These are phyloP conservation scores for Caenorhabditis sulstoni DNA, from an alignment of 2,888 invertebrate genomes.

Conservation along the genomic window DNA sequence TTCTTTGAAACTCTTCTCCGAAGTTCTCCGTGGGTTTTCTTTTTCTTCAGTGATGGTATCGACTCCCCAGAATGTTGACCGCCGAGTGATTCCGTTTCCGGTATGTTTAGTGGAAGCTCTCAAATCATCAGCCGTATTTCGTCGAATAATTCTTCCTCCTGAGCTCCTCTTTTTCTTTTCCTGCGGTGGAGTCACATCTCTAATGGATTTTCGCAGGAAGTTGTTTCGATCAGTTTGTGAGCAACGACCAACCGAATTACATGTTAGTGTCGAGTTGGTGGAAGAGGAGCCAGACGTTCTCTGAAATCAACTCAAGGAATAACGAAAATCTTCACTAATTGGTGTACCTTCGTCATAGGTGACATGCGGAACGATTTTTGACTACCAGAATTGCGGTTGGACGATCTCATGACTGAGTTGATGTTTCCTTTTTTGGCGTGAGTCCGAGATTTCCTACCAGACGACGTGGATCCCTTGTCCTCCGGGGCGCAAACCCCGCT, in stretches of 20 bases:
- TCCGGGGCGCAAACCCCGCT: not conserved
- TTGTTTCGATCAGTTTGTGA: slow-evolving; percentile 50
- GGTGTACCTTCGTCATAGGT: slow-evolving; percentile 1
- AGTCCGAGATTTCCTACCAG: slow-evolving; percentile 38
- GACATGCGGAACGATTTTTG: slow-evolving; percentile 45
- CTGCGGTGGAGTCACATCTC: slow-evolving; percentile 26
- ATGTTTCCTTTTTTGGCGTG: slow-evolving; percentile 48
- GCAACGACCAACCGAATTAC: slow-evolving; percentile 33
- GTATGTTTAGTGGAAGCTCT: slow-evolving; percentile 2
- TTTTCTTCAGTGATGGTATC: slow-evolving; percentile 47
- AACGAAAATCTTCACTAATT: slow-evolving; percentile 7
- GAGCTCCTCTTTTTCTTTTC: slow-evolving; percentile 25
- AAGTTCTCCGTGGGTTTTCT: slow-evolving; percentile 26
- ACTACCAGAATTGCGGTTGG: slow-evolving; percentile 21
- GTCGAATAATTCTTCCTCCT: slow-evolving; percentile 1
- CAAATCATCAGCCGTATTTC: slow-evolving; percentile 42
- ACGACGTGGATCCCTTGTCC: slow-evolving; percentile 51
- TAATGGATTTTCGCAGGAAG: not conserved
- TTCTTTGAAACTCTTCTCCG: slow-evolving; percentile 8
- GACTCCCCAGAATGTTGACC: slow-evolving; percentile 54
- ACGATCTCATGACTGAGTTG: slow-evolving; percentile 20
- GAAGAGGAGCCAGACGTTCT: slow-evolving; percentile 3
- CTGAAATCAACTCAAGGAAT: not conserved
- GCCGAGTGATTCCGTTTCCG: slow-evolving; percentile 8
- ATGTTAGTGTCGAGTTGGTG: slow-evolving; percentile 24